Evolutionary conservation across 2,797 vertebrate species (phyloP).

Genomic region (Clarias pachynema): DNA sequence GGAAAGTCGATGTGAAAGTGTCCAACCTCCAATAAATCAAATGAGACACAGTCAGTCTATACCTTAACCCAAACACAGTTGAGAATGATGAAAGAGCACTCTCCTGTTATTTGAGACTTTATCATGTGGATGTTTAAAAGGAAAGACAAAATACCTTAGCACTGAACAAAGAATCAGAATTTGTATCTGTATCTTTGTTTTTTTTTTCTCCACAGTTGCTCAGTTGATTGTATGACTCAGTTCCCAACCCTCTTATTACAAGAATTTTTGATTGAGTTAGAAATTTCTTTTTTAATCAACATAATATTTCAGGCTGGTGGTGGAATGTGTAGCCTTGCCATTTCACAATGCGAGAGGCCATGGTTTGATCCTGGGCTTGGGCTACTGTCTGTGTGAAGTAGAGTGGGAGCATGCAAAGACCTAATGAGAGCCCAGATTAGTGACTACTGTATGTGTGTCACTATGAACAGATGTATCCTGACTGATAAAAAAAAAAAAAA

Average conservation of each 20-base stretch:
- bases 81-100: conserved; percentile 71
- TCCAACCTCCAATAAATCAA: conserved; percentile 85
- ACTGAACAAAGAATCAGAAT: not conserved
- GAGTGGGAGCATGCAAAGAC: not conserved
- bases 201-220: not conserved
- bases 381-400: not conserved
- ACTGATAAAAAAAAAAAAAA: no score
- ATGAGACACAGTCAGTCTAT: conserved; percentile 76
- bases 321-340: not conserved
- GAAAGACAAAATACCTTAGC: not conserved
- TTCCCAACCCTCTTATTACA: not conserved
- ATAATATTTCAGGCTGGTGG: not conserved
- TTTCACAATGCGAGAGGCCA: not conserved
- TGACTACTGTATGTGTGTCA: not conserved
- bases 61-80: conserved; percentile 83
- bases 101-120: conserved; percentile 23
- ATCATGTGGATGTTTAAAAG: not conserved
- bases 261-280: not conserved
- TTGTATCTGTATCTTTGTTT: not conserved
- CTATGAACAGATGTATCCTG: not conserved
- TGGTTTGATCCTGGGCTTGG: not conserved
- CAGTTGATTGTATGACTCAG: not conserved
- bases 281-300: not conserved
- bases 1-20: conserved; percentile 84
- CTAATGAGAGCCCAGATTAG: not conserved